phyloP scores from a whole-genome alignment of 2,113 vertebrate genomes.

The Nansenia antarctica region DNA sequence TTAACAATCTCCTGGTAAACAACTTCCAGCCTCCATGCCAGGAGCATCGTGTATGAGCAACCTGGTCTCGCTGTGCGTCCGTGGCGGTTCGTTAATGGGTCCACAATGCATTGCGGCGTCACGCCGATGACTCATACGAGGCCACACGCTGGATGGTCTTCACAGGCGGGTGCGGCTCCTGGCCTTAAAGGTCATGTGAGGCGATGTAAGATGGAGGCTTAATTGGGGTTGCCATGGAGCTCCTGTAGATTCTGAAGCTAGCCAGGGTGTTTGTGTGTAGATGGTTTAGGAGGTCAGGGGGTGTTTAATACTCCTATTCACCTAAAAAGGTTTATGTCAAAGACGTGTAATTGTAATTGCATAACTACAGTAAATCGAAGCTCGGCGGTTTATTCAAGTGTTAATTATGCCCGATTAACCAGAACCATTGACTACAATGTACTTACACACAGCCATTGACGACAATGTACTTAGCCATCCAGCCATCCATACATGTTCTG shows the following conservation, averaged over 20 bases:
- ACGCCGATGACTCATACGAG: background rate
- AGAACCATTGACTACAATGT: background rate
- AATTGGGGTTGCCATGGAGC: constrained; percentile 61
- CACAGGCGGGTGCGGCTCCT: constrained; percentile 26
- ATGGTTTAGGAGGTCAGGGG: background rate
- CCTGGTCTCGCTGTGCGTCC: constrained; percentile 1
- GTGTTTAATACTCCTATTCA: too few relatives aligned
- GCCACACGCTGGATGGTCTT: constrained; percentile 24
- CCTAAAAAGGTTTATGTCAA: too few relatives aligned
- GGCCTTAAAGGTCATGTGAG: constrained; percentile 46
- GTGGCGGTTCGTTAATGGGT: background rate
- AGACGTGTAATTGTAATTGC: too few relatives aligned
- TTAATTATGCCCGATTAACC: too few relatives aligned
- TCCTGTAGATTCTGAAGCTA: constrained; percentile 33
- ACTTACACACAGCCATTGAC: too few relatives aligned
- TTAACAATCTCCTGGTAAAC: constrained; percentile 13
- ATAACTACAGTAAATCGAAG: too few relatives aligned
- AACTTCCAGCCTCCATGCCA: too few relatives aligned
- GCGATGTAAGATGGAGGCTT: too few relatives aligned
- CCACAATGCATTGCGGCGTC: constrained; percentile 1
- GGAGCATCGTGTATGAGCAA: constrained; percentile 11
- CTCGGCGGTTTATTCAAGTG: too few relatives aligned
- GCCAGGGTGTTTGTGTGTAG: constrained; percentile 19
- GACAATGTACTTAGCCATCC: background rate
- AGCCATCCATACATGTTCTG: background rate